Conservation (phyloP, 2,888 invertebrate species). For the Glomeris marginata region DNA sequence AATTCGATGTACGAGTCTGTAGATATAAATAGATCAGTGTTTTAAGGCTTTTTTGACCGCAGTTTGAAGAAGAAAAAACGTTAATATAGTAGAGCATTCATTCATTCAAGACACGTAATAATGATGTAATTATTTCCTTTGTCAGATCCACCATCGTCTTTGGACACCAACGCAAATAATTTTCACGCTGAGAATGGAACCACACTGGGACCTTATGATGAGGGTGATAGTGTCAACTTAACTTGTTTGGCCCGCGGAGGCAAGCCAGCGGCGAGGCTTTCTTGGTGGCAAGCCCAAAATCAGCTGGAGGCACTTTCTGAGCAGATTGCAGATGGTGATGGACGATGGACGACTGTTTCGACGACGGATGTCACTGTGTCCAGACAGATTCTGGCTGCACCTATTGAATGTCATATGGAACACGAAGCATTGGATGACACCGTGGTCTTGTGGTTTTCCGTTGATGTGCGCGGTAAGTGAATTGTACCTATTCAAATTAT, state of each 20-base stretch:
- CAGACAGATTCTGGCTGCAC: constrained; percentile 51
- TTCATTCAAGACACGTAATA: no score
- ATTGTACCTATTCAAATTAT: no score
- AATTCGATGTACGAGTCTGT: no score
- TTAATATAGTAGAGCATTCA: no score
- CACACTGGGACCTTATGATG: constrained; percentile 4
- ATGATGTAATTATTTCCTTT: no score
- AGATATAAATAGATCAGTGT: no score
- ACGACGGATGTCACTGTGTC: constrained; percentile 46
- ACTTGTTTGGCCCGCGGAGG: constrained; percentile 6
- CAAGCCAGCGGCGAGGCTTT: constrained; percentile 5
- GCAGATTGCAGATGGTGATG: no score
- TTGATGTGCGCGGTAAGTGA: constrained; percentile 57
- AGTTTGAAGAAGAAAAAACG: no score
- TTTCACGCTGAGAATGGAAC: constrained; percentile 5
- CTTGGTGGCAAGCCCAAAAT: constrained; percentile 9
- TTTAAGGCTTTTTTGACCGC: no score
- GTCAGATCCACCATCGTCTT: constrained; percentile 9
- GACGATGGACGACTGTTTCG: constrained; percentile 21
- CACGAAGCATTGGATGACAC: constrained; percentile 46
- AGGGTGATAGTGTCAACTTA: constrained; percentile 10
- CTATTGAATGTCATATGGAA: constrained; percentile 53
- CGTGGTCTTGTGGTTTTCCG: constrained; percentile 34
- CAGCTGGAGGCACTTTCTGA: no score
- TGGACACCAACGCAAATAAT: not conserved